Conservation (phyloP, 2,113 vertebrate genomes). For the Dryoscopus gambensis region DNA sequence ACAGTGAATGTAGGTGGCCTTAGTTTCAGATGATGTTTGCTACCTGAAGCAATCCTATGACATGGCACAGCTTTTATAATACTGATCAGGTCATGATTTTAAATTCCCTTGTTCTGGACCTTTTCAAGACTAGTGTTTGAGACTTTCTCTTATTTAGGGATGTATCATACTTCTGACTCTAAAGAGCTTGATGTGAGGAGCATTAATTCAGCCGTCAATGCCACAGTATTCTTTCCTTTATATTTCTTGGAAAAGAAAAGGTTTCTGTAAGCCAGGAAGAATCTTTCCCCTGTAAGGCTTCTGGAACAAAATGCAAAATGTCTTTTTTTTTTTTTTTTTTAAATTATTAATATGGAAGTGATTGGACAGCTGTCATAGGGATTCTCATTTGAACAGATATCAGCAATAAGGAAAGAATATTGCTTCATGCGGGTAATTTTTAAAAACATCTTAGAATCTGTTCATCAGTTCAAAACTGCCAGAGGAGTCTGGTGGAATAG, state of each 20-base stretch:
- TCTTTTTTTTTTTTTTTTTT: neutral
- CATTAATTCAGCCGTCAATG: neutral
- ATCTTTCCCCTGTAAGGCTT: neutral
- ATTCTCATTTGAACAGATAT: neutral
- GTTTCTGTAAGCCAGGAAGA: neutral
- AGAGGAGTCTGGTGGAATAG: neutral
- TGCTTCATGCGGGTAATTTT: neutral
- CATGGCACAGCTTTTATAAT: neutral
- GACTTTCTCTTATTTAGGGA: neutral
- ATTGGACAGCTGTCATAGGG: neutral
- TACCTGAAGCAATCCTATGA: neutral
- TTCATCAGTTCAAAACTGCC: neutral
- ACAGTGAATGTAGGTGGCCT: neutral
- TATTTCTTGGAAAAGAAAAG: neutral
- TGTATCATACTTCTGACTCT: neutral
- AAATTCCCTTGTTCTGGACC: neutral
- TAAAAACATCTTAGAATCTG: neutral
- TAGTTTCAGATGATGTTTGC: neutral
- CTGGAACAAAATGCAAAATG: neutral
- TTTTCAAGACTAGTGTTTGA: neutral
- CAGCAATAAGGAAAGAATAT: neutral
- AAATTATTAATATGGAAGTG: neutral
- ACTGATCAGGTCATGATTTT: neutral
- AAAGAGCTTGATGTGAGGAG: neutral
- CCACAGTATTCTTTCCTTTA: neutral